These are phyloP conservation scores for Gallinago paraguaiae DNA, from an alignment of 2,113 vertebrate species.

Conservation along the genomic window DNA sequence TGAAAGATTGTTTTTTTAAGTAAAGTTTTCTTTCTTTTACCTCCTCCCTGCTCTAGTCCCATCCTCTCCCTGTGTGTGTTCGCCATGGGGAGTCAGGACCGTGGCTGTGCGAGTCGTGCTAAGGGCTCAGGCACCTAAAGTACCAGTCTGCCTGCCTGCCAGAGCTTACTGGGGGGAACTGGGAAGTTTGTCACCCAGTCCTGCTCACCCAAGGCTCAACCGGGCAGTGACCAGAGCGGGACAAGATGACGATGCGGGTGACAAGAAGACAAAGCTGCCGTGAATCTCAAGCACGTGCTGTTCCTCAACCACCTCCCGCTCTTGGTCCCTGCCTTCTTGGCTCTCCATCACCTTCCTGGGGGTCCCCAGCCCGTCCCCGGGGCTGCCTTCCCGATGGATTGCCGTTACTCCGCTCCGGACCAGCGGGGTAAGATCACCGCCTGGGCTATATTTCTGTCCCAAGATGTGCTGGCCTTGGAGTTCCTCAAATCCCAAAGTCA, in stretches of 20 bases:
- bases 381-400: not conserved
- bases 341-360: not conserved
- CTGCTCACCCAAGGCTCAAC: not conserved
- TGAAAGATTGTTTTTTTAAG: too few relatives aligned
- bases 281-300: fast-evolving
- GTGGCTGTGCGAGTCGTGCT: too few relatives aligned
- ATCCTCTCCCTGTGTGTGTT: too few relatives aligned
- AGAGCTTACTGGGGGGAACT: not conserved
- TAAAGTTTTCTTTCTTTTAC: too few relatives aligned
- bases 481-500: slow-evolving; percentile 7
- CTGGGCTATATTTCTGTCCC: not conserved
- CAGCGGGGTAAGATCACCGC: not conserved
- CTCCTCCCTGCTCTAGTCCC: too few relatives aligned
- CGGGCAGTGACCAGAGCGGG: not conserved
- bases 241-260: not conserved
- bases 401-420: not conserved
- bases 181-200: not conserved
- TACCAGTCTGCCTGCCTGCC: not conserved
- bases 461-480: slow-evolving; percentile 13
- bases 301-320: not conserved
- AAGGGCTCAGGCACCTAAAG: too few relatives aligned
- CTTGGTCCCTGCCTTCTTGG: not conserved
- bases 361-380: not conserved
- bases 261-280: not conserved
- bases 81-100: too few relatives aligned